Evolutionary conservation across 92 coral and sea anemone species (phyloP).

Genomic region (Actinostola sp.): DNA sequence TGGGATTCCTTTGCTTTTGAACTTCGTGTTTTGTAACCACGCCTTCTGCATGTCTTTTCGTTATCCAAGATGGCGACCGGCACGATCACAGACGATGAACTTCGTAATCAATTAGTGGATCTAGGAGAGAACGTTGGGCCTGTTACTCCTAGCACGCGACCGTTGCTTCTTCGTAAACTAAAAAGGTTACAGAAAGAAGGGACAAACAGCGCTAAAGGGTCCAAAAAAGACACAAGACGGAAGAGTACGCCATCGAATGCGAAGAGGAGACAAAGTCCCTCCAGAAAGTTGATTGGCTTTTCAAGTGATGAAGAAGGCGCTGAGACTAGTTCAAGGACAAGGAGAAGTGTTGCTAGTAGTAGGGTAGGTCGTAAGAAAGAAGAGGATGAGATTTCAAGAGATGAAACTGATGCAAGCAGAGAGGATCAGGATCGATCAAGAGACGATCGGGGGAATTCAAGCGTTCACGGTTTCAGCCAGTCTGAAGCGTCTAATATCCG

Average conservation of each 20-base stretch:
- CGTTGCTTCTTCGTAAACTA: conserved; percentile 76
- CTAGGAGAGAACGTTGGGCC: conserved; percentile 91
- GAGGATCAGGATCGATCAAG: conserved; percentile 4
- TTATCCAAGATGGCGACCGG: conserved; percentile 94
- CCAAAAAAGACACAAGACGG: conserved; percentile 55
- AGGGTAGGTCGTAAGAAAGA: conserved; percentile 24
- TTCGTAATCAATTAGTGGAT: conserved; percentile 75
- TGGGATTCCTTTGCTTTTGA: not conserved
- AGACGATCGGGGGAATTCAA: conserved; percentile 6
- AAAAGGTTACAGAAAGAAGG: conserved; percentile 55
- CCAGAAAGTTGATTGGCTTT: conserved; percentile 87
- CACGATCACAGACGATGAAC: conserved; percentile 84
- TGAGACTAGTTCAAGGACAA: conserved; percentile 29
- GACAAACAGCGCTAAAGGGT: conserved; percentile 28
- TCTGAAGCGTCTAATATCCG: not conserved
- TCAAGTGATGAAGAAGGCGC: conserved; percentile 97
- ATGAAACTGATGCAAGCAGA: conserved; percentile 9
- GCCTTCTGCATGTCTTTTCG: conserved; percentile 59
- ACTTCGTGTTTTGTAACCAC: conserved; percentile 49
- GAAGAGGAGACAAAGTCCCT: conserved; percentile 62
- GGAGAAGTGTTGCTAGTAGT: conserved; percentile 44
- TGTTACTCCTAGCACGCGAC: conserved; percentile 77
- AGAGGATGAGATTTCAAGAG: conserved; percentile 2
- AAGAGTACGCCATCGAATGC: conserved; percentile 54
- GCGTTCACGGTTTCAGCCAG: conserved; percentile 1